A percentile compares a stretch with the other conserved stretches of the same genome.
Conservation (phyloP, 2,113 vertebrate genomes). For the Acanthisitta chloris region DNA sequence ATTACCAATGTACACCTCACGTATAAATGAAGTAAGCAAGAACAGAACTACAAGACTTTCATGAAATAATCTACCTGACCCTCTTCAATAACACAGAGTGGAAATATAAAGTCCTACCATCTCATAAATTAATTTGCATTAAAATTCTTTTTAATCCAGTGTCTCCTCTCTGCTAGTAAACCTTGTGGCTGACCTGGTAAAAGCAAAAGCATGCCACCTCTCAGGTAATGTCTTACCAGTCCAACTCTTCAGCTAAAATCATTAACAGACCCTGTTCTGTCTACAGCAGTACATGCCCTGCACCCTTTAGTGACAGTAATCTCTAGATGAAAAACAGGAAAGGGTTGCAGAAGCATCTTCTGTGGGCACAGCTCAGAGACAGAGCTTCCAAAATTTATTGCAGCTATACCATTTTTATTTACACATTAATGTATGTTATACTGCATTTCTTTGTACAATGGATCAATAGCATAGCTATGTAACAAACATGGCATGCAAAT, state of each 20-base stretch:
- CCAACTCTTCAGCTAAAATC: neutral
- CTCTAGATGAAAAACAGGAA: neutral
- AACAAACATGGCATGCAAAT: neutral
- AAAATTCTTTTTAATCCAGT: neutral
- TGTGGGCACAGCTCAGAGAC: neutral
- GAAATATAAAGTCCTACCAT: neutral
- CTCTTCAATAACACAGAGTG: neutral
- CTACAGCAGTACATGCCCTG: neutral
- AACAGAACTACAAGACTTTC: neutral
- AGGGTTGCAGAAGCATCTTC: neutral
- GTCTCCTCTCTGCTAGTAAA: neutral
- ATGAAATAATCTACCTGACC: neutral
- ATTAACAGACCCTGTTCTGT: neutral
- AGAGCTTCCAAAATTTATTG: neutral
- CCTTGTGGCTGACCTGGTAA: neutral
- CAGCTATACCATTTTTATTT: neutral
- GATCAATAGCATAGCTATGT: neutral
- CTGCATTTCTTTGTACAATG: neutral
- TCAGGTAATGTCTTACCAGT: neutral
- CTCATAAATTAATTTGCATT: neutral
- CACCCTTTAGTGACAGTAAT: neutral
- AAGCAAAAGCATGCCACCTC: neutral
- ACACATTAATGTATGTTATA: neutral
- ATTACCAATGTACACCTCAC: neutral
- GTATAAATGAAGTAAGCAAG: neutral